A percentile compares a stretch with the other conserved stretches of the same genome.
Evolutionary conservation across 2,888 invertebrate genomes (phyloP).

Genomic region (Cacoxenus indagator): DNA sequence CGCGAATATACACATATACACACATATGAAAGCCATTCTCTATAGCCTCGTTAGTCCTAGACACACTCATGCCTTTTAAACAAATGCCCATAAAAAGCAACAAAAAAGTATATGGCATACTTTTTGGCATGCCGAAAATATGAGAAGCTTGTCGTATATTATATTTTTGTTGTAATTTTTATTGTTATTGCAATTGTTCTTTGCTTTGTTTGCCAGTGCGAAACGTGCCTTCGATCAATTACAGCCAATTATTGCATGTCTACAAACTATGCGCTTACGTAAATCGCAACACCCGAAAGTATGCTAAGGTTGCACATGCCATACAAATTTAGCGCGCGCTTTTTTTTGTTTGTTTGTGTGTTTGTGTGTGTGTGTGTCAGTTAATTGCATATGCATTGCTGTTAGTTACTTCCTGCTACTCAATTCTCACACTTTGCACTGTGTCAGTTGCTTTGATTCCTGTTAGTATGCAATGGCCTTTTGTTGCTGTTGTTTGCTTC

Average conservation of each 20-base stretch:
- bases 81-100: not conserved
- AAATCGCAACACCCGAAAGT: not conserved
- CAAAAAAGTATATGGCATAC: not conserved
- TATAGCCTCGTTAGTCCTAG: no score
- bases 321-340: not conserved
- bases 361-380: not conserved
- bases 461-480: not conserved
- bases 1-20: not conserved
- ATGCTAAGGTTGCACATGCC: constrained; percentile 1
- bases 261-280: not conserved
- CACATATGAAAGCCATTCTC: no score
- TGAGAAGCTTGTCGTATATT: not conserved
- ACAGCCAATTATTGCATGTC: constrained; percentile 1
- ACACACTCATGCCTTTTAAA: not conserved
- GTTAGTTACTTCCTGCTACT: not conserved
- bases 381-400: not conserved
- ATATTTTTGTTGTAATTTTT: not conserved
- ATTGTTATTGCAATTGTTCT: not conserved
- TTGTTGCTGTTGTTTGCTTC: not conserved
- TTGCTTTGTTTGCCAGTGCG: not conserved
- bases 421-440: not conserved
- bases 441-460: not conserved
- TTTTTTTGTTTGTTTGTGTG: not conserved
- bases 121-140: not conserved
- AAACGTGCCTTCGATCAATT: not conserved